Evolutionary conservation across 1,140 invertebrate genomes (phyloP).

Genomic region (Heliothis virescens): DNA sequence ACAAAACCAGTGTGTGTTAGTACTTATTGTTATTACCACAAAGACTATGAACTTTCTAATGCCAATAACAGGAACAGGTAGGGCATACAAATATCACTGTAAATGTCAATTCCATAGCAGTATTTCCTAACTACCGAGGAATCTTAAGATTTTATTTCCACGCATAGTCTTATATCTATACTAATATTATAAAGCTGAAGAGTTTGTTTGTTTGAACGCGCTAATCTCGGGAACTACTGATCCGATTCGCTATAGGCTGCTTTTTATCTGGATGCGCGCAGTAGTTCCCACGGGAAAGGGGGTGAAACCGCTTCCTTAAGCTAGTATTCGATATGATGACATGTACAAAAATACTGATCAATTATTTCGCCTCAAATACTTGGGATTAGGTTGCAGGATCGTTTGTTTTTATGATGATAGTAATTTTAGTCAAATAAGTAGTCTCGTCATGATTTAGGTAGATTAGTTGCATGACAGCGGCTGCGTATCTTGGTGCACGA

Average conservation of each 20-base stretch:
- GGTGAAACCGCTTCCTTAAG: no score
- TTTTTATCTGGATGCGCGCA: no score
- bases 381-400: background rate
- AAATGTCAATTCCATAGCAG: background rate
- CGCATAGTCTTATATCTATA: background rate
- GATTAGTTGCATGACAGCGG: background rate
- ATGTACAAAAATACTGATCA: background rate
- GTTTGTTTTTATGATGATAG: slow-evolving; percentile 3
- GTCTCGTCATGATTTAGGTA: background rate
- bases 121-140: background rate
- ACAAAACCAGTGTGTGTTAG: no score
- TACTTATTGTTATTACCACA: no score
- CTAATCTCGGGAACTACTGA: no score
- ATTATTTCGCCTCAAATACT: background rate
- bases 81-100: background rate
- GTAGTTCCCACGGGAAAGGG: no score
- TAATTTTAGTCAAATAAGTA: background rate
- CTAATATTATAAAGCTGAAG: no score
- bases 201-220: no score
- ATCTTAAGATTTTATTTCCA: slow-evolving; percentile 10
- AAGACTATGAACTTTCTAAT: no score
- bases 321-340: slow-evolving; percentile 11
- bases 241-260: no score
- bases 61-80: no score
- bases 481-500: background rate